Evolutionary conservation across 1,140 invertebrate genomes (phyloP), one percentile per base, ranked within the genome.

Genomic region (Stratiolaelaps scimitus): DNA sequence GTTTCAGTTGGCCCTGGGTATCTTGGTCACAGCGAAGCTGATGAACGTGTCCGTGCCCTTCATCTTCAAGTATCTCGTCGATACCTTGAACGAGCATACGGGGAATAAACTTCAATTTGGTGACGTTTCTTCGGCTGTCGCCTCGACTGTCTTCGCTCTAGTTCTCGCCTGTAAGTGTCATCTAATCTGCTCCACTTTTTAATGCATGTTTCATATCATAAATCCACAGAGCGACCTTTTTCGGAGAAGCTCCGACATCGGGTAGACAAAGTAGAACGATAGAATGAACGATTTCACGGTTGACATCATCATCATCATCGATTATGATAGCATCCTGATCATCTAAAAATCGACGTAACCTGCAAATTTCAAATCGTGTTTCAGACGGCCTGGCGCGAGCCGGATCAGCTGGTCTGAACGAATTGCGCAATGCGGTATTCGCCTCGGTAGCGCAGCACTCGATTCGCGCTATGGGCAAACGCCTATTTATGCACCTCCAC

Each of bases 401-500:
- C 15, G 84, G 88, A 68, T 85, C 92, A 20, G 83, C 89, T 1
- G 86, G 86, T 53, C 94, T 97, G 73, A 97, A 96, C 77, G 96
- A 99, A 79, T 74, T 98, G 13, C 78, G 95, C 64, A 98, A 98
- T 79, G 93, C 94, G 7, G 90, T 98, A 23, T 99, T 99, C 79
- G 93, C 93, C 4, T 88, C 85, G 77, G 95, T 99, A n/a, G 92
- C 95, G 0, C 94, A 98, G 75, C 85, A 89, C 76, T 98, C 94
- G 7, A 96, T 99, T 69, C 78, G 94, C 64, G 84, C 85, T 77
- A 88, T 99, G 68, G 91, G 93, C 0, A 86, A 82, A 75, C 96
- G 93, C 77, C 92, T 98, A 10, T 99, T 99, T 76, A 76, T 87
- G n/a, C 96, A 99, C 79, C 78, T 99, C 29, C 95, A 98, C 75